Conservation (phyloP, 2,888 invertebrate species). For the Leucozona laternaria region DNA sequence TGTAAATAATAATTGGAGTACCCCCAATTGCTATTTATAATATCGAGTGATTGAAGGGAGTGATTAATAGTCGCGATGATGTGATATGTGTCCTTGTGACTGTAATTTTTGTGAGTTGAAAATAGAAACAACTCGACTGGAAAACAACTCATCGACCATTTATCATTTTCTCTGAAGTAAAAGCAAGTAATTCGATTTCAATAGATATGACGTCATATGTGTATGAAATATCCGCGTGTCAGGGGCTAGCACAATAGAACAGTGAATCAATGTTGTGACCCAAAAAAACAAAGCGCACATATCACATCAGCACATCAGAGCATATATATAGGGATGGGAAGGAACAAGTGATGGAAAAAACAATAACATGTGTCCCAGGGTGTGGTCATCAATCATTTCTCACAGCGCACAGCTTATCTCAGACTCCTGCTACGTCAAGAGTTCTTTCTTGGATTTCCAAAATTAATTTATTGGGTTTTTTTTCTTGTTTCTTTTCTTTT, state of each 20-base stretch:
- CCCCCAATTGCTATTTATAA: conserved; percentile 14
- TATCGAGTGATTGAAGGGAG: conserved; percentile 12
- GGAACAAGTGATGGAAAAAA: neutral
- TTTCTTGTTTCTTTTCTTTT: neutral
- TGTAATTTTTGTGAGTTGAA: conserved; percentile 9
- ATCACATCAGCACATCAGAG: neutral
- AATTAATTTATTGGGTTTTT: conserved; percentile 59
- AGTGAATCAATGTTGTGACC: conserved; percentile 63
- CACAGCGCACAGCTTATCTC: conserved; percentile 9
- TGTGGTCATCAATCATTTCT: conserved; percentile 68
- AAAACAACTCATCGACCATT: conserved; percentile 50
- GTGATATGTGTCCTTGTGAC: conserved; percentile 72
- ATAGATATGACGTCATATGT: conserved; percentile 67
- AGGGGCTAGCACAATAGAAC: conserved; percentile 61
- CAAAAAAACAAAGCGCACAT: conserved; percentile 43
- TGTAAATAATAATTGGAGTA: conserved; percentile 33
- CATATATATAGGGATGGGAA: neutral
- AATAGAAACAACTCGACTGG: conserved; percentile 42
- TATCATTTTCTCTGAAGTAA: conserved; percentile 46
- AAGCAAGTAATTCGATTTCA: conserved; percentile 46
- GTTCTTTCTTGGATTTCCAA: conserved; percentile 30
- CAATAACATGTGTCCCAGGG: conserved; percentile 46
- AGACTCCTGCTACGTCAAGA: conserved; percentile 12
- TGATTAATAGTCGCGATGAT: conserved; percentile 66
- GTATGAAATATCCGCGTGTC: conserved; percentile 58